Evolutionary conservation across 2,113 vertebrate genomes (phyloP), one percentile per base, ranked within the genome.

Genomic region (Gila orcuttii): DNA sequence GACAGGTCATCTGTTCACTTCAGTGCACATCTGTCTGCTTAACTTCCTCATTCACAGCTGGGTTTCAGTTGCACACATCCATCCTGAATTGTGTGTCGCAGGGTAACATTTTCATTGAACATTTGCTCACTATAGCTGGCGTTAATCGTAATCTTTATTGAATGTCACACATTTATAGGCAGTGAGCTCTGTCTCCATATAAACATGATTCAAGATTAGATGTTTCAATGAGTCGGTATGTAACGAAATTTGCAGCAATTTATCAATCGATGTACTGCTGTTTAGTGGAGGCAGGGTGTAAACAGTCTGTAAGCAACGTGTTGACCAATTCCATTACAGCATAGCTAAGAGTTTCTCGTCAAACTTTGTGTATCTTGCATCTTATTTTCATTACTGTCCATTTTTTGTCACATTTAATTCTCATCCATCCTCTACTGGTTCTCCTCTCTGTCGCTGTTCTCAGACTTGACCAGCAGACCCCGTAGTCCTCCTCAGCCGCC

Each of bases 381-480:
- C 78, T 85, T 64, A 64, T 86, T 76, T 21, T 66, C 31, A 39
- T 83, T 57, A 68, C 52, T 69, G 52, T 69, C 45, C 73, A 84
- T 79, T 83, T 88, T 39, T 85, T 84, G 80, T 89, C 76, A 80
- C 83, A 60, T 83, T 85, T 86, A 85, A 47, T 80, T 83, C 3
- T 62, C 68, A 25, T 66, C 57, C 57, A 55, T 39, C 64, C 36
- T 78, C 9, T 82, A 71, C 60, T 57, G 55, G 50, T 52, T 74
- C 28, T 39, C 33, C 79, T 81, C 33, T 75, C 39, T 78, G 4
- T 86, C 21, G 39, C 80, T 71, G 42, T 90, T 50, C 73, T 50
- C 90, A 95, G 95, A 95, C 94, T 94, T 94, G 94, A 94, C 91
- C 94, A 95, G 91, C 93, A 93, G 94, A 95, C 94, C 94, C 94